Percentiles rank a stretch among this genome's conserved stretches.
Conservation (phyloP, 1,140 invertebrate species). For the Trachymyrmex cornetzi region DNA sequence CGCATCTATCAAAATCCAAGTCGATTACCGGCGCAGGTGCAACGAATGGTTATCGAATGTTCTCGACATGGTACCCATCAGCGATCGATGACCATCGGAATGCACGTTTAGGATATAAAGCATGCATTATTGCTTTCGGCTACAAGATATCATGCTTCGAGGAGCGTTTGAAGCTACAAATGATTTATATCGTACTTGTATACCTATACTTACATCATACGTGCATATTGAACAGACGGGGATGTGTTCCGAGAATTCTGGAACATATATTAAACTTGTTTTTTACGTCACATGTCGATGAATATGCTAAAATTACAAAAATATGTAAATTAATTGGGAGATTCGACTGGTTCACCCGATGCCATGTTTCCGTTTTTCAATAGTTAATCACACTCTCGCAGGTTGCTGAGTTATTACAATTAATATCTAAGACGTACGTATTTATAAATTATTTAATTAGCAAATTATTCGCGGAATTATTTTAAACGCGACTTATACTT, state of each 20-base stretch:
- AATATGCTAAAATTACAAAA: neutral
- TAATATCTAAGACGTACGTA: neutral
- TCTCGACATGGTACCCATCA: constrained; percentile 55
- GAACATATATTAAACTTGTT: neutral
- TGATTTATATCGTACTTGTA: constrained; percentile 24
- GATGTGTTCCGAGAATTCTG: neutral
- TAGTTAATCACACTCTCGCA: neutral
- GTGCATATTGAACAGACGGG: neutral
- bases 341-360: neutral
- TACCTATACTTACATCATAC: neutral
- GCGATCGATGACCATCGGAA: constrained; percentile 50
- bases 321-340: neutral
- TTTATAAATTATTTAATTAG: neutral
- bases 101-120: constrained; percentile 61
- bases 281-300: neutral
- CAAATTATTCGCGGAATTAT: neutral
- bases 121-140: constrained; percentile 45
- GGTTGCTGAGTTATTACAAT: neutral
- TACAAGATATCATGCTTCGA: constrained; percentile 30
- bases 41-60: constrained; percentile 62
- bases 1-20: constrained; percentile 63
- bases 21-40: constrained; percentile 62
- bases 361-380: neutral
- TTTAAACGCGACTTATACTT: neutral
- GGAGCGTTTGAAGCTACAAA: constrained; percentile 18